These are phyloP conservation scores for Carollia perspicillata DNA, from an alignment of 2,113 vertebrate species.

Conservation along the genomic window DNA sequence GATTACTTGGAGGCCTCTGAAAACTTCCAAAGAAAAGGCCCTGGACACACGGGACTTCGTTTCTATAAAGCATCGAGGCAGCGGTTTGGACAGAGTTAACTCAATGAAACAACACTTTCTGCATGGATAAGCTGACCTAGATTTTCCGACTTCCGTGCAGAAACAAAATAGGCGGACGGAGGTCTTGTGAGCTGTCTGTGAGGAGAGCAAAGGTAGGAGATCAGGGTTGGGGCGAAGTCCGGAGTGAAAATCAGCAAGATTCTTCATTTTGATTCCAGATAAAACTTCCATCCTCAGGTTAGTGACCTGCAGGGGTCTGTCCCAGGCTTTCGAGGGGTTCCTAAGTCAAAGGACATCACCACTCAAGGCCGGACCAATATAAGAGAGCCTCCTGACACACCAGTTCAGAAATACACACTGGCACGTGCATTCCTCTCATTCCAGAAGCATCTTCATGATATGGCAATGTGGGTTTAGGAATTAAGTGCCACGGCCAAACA, in stretches of 20 bases:
- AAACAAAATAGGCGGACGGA: constrained; percentile 72
- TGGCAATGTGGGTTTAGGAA: fast-evolving
- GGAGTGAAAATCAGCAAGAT: background rate
- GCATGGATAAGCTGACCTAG: constrained; percentile 85
- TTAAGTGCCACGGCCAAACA: background rate
- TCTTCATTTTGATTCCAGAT: background rate
- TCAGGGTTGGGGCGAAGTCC: background rate
- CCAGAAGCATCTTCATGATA: background rate
- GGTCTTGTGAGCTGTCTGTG: constrained; percentile 53
- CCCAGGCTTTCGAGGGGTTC: background rate
- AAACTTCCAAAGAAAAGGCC: constrained; percentile 66
- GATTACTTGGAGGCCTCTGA: constrained; percentile 52
- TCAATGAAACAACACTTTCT: constrained; percentile 84
- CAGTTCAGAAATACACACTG: background rate
- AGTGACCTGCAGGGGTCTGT: background rate
- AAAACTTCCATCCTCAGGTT: background rate
- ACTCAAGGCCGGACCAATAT: background rate
- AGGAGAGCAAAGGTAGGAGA: constrained; percentile 53
- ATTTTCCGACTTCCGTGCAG: constrained; percentile 78
- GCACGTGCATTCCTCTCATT: fast-evolving
- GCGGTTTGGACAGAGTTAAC: constrained; percentile 81
- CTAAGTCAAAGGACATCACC: background rate
- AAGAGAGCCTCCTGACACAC: background rate
- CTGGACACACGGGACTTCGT: constrained; percentile 62
- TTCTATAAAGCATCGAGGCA: constrained; percentile 70